These are phyloP conservation scores for Semibalanus balanoides DNA, from an alignment of 1,140 invertebrate species.

Conservation along the genomic window DNA sequence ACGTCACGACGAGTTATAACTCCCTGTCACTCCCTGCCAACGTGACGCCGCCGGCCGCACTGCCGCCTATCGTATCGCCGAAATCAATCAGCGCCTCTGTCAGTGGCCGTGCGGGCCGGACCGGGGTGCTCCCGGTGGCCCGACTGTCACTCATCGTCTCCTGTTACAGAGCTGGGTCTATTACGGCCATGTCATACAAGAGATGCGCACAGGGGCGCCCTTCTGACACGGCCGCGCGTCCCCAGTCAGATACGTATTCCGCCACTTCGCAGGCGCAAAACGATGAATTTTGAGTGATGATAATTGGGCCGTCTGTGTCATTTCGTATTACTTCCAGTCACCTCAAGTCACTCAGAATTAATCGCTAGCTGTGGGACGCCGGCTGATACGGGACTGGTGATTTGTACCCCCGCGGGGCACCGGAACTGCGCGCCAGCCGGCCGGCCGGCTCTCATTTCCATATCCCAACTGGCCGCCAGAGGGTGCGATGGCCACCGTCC, in stretches of 20 bases:
- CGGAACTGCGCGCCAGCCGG: too few species aligned
- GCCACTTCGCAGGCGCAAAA: background rate
- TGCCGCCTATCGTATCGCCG: too few species aligned
- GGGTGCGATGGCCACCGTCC: too few species aligned
- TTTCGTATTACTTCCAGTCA: slow-evolving; percentile 1
- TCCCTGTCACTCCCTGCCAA: too few species aligned
- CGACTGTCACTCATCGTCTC: too few species aligned
- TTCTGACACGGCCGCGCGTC: too few species aligned
- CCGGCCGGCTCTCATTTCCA: background rate
- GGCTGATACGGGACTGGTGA: background rate
- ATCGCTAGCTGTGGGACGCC: background rate
- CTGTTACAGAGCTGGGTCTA: too few species aligned
- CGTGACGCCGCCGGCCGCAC: too few species aligned
- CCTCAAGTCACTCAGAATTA: background rate
- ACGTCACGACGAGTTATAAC: too few species aligned
- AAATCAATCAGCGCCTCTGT: too few species aligned
- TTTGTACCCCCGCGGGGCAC: background rate
- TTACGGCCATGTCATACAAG: background rate
- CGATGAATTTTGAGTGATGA: background rate
- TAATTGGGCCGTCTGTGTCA: background rate
- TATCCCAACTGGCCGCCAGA: background rate
- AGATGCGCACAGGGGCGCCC: background rate
- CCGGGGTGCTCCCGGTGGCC: too few species aligned
- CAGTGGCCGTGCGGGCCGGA: too few species aligned
- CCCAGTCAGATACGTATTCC: background rate